Conservation (phyloP, 2,888 invertebrate species). For the Villa cingulata region DNA sequence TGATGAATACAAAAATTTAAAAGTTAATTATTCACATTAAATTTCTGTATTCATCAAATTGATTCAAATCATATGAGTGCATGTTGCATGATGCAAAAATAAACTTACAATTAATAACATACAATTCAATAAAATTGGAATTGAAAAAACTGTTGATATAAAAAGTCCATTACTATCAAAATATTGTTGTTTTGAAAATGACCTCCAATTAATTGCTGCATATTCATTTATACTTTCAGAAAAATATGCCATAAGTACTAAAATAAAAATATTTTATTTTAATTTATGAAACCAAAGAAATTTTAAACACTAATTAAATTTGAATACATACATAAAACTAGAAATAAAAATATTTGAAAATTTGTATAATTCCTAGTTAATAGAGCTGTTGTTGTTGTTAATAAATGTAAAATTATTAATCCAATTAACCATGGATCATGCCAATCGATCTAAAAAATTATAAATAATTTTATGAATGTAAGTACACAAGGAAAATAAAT, state of each 20-base stretch:
- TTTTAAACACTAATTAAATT: neutral
- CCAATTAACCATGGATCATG: slow-evolving; percentile 75
- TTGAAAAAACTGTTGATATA: slow-evolving; percentile 87
- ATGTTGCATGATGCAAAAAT: too few relatives aligned
- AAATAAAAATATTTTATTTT: neutral
- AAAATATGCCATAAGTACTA: slow-evolving; percentile 75
- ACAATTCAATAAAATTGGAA: slow-evolving; percentile 81
- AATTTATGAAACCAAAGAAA: neutral
- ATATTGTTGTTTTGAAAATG: slow-evolving; percentile 82
- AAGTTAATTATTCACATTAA: too few relatives aligned
- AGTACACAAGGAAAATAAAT: neutral
- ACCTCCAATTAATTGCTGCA: slow-evolving; percentile 75
- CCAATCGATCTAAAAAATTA: slow-evolving; percentile 62
- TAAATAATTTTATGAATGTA: neutral
- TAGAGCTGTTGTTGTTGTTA: slow-evolving; percentile 63
- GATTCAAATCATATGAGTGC: too few relatives aligned
- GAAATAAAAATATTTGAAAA: slow-evolving; percentile 71
- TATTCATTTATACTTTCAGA: slow-evolving; percentile 83
- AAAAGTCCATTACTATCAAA: slow-evolving; percentile 89
- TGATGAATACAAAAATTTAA: too few relatives aligned
- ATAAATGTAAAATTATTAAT: slow-evolving; percentile 58
- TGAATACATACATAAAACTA: slow-evolving; percentile 59
- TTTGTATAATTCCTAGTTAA: slow-evolving; percentile 75
- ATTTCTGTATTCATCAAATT: too few relatives aligned
- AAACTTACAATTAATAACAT: slow-evolving; percentile 85